phyloP scores from a whole-genome alignment of 2,888 invertebrate species.

The Catocala fraxini region DNA sequence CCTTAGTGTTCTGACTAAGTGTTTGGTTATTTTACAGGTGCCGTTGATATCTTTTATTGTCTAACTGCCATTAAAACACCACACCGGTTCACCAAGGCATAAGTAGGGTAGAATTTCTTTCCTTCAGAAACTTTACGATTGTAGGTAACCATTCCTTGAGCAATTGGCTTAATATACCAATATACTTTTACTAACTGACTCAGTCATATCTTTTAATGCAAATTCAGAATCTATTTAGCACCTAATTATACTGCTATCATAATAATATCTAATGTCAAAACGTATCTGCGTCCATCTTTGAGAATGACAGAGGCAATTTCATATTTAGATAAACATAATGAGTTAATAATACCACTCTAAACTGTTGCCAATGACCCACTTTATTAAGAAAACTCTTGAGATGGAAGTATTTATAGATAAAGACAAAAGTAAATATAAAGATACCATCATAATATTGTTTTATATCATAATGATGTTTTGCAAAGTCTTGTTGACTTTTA shows the following conservation, averaged over 20 bases:
- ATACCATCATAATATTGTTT: too few relatives aligned
- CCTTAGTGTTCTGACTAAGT: too few relatives aligned
- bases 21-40: too few relatives aligned
- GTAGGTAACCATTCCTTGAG: too few relatives aligned
- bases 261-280: constrained; percentile 16
- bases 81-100: too few relatives aligned
- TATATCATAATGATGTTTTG: too few relatives aligned
- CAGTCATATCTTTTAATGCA: constrained; percentile 18
- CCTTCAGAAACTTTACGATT: too few relatives aligned
- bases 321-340: constrained; percentile 35
- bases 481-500: constrained; percentile 9
- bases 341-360: constrained; percentile 22
- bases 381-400: constrained; percentile 21
- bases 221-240: constrained; percentile 22
- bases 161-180: neutral
- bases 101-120: too few relatives aligned
- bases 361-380: constrained; percentile 21
- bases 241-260: constrained; percentile 24
- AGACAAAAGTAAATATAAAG: constrained; percentile 26
- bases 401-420: constrained; percentile 16
- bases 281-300: constrained; percentile 16
- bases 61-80: too few relatives aligned
- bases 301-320: constrained; percentile 24
- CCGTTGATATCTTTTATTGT: too few relatives aligned
- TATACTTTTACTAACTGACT: constrained; percentile 5